Percentiles rank a stretch among this genome's conserved stretches.
Conservation (phyloP, 2,797 vertebrate genomes). For the Tamandua tetradactyla region DNA sequence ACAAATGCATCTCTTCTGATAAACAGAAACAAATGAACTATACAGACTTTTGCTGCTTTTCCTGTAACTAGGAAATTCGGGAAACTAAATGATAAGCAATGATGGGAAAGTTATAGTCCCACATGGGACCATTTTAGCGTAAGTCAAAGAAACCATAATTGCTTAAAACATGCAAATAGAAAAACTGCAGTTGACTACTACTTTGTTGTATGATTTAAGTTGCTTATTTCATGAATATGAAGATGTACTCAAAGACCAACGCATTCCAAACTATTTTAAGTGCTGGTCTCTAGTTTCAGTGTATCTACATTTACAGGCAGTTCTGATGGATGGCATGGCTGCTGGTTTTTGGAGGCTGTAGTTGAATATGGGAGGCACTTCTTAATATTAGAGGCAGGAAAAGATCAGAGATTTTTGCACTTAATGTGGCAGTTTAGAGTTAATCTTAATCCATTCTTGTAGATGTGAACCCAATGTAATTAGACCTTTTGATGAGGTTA, state of each 20-base stretch:
- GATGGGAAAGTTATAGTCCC: neutral
- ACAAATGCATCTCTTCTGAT: constrained; percentile 43
- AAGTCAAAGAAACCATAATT: constrained; percentile 44
- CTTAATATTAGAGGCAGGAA: neutral
- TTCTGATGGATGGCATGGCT: constrained; percentile 32
- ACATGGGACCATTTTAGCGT: neutral
- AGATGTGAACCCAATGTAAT: too few relatives aligned
- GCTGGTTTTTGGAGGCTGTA: constrained; percentile 19
- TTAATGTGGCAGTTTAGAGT: too few relatives aligned
- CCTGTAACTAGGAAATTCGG: neutral
- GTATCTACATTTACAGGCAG: neutral
- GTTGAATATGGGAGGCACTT: constrained; percentile 47
- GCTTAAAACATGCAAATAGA: neutral
- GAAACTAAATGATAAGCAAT: constrained; percentile 34
- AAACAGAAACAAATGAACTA: constrained; percentile 29
- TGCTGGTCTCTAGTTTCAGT: constrained; percentile 8
- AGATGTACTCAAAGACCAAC: constrained; percentile 21
- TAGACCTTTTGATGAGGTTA: too few relatives aligned
- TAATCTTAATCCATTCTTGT: too few relatives aligned
- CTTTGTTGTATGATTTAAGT: constrained; percentile 2
- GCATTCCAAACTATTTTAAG: constrained; percentile 46
- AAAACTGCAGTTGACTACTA: constrained; percentile 21
- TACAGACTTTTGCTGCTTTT: constrained; percentile 33
- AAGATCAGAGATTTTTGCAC: constrained; percentile 41
- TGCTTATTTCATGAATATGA: constrained; percentile 55